Evolutionary conservation across 1,140 invertebrate species (phyloP).

Genomic region (Whitmania pigra): DNA sequence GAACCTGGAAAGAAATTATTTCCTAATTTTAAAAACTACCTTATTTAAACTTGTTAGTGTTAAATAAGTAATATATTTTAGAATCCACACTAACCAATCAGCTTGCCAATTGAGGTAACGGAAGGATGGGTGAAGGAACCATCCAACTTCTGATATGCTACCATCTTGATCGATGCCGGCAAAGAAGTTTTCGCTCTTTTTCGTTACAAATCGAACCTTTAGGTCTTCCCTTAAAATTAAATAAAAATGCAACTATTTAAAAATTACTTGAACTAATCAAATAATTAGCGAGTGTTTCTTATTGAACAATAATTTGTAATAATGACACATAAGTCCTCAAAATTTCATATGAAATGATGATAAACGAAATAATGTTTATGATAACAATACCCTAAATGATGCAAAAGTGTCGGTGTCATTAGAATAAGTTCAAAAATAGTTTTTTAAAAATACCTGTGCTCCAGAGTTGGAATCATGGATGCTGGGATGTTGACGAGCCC

Average conservation of each 20-base stretch:
- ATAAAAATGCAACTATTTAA: neutral
- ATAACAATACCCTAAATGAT: too few species aligned
- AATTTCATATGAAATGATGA: neutral
- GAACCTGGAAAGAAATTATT: conserved; percentile 17
- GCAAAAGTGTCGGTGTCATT: too few species aligned
- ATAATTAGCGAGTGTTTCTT: neutral
- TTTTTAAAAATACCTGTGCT: neutral
- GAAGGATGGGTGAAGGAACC: conserved; percentile 31
- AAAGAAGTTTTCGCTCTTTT: conserved; percentile 30
- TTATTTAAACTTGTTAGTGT: too few species aligned
- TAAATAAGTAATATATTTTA: conserved; percentile 7
- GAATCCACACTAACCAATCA: conserved; percentile 26
- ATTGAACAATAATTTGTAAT: too few species aligned
- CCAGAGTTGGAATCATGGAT: conserved; percentile 21
- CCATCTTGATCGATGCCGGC: conserved; percentile 28
- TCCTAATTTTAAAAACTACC: too few species aligned
- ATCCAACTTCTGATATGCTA: conserved; percentile 28
- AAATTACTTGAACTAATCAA: neutral
- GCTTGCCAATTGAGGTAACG: conserved; percentile 31
- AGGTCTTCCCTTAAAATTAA: neutral
- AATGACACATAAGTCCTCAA: too few species aligned
- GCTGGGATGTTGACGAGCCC: conserved; percentile 28
- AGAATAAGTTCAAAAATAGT: too few species aligned
- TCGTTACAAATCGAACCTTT: conserved; percentile 28
- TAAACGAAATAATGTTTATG: neutral